These are phyloP conservation scores for Glaucopsyche alexis DNA, from an alignment of 2,888 invertebrate species.

Conservation along the genomic window DNA sequence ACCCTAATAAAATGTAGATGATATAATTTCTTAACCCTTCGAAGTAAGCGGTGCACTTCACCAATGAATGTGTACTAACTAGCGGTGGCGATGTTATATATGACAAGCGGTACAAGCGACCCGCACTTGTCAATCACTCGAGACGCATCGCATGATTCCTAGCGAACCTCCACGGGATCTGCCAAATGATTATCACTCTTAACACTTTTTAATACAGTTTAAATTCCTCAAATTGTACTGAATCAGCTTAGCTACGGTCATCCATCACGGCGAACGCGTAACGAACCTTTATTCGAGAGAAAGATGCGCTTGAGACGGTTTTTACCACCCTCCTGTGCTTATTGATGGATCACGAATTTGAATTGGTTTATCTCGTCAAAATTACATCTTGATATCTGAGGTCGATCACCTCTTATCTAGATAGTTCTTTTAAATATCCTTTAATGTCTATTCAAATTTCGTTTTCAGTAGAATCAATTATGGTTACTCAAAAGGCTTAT, in stretches of 20 bases:
- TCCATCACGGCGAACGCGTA: constrained; percentile 75
- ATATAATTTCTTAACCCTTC: constrained; percentile 33
- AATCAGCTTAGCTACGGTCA: constrained; percentile 62
- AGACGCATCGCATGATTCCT: constrained; percentile 52
- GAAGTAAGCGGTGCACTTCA: constrained; percentile 41
- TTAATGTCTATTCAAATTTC: constrained; percentile 45
- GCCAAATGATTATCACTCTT: constrained; percentile 49
- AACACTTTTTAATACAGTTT: constrained; percentile 43
- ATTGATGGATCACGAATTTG: constrained; percentile 66
- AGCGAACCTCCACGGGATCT: constrained; percentile 47
- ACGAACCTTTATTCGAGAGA: constrained; percentile 72
- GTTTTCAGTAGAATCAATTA: constrained; percentile 55
- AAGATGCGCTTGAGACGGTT: constrained; percentile 58
- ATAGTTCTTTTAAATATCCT: constrained; percentile 43
- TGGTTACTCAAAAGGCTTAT: constrained; percentile 59
- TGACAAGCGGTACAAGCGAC: constrained; percentile 70
- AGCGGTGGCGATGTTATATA: constrained; percentile 75
- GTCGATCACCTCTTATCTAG: constrained; percentile 37
- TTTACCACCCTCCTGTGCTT: constrained; percentile 58
- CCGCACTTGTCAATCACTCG: constrained; percentile 76
- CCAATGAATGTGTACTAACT: constrained; percentile 74
- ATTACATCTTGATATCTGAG: constrained; percentile 48
- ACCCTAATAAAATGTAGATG: no score
- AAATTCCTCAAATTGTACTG: constrained; percentile 45
- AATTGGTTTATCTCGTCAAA: constrained; percentile 50